Evolutionary conservation across 2,113 vertebrate genomes (phyloP), one percentile per base, ranked within the genome.

Genomic region (pig (Sus scrofa)): DNA sequence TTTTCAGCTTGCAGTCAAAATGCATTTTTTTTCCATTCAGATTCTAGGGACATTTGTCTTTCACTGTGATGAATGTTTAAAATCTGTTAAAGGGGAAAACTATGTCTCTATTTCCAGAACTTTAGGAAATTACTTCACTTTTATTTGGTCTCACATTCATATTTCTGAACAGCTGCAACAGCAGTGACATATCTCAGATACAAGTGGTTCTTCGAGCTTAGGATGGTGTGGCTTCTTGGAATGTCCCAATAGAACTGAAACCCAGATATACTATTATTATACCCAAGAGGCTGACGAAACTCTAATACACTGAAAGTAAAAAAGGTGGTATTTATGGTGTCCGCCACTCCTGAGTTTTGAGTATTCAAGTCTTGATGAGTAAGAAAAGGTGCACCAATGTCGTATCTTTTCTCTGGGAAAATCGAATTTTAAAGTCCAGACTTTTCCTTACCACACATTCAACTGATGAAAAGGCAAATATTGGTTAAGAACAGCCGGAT

Each of bases 231-330:
- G 62, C 39, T 96, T 82, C 50, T 44, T 50, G 54, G 39, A 86
- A 90, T 52, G 68, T n/a, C 24, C 18, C 16, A 24, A 58, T 32
- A 78, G 52, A 96, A 96, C 18, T 39, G 63, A 97, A 92, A 96
- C 58, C 27, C 19, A 22, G 6, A 39, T 37, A 70, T 20, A 18
- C 22, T 50, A 86, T 54, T 79, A 97, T 58, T 75, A 16, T 90
- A 81, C 13, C 14, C 30, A 54, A 16, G 63, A 68, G 30, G 68
- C 52, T 39, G 50, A 75, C 7, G 37, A 70, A 52, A 73, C 63
- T 60, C 44, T 62, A 70, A 86, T 96, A 70, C 67, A 86, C 24
- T 60, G 12, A 79, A 89, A 95, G 67, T 39, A 3, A 37, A 88
- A 75, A 83, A 68, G 22, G 77, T 75, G 88, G 26, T 65, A 71